A percentile compares a stretch with the other conserved stretches of the same genome.
These are phyloP conservation scores for Sander lucioperca DNA, from an alignment of 2,113 vertebrate genomes.

Conservation along the genomic window DNA sequence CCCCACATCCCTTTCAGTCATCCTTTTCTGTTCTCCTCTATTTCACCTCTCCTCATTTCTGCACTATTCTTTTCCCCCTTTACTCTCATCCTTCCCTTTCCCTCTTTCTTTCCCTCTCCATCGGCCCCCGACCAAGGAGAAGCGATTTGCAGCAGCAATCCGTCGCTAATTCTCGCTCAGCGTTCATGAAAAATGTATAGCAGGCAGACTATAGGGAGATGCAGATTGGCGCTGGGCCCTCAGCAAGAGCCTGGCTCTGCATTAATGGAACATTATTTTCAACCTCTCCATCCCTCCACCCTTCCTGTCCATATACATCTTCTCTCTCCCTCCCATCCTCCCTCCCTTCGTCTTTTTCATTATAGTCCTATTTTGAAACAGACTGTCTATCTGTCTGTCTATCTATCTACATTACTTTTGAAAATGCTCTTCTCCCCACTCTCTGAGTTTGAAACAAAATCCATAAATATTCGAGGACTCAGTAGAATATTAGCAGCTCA, in stretches of 20 bases:
- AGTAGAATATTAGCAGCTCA: constrained; percentile 71
- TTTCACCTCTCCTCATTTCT: constrained; percentile 30
- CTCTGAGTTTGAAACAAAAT: constrained; percentile 57
- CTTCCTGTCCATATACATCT: constrained; percentile 16
- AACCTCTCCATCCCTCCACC: constrained; percentile 23
- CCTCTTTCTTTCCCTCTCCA: constrained; percentile 38
- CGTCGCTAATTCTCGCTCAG: constrained; percentile 84
- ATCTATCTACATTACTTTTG: not conserved
- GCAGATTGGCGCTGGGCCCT: constrained; percentile 79
- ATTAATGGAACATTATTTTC: constrained; percentile 81
- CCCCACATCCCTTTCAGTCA: constrained; percentile 23
- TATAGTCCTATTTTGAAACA: not conserved
- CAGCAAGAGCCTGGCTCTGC: constrained; percentile 73
- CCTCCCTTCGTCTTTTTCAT: not conserved
- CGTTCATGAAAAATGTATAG: constrained; percentile 87
- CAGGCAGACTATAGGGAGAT: constrained; percentile 82
- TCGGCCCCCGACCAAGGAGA: constrained; percentile 63
- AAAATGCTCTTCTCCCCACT: constrained; percentile 14
- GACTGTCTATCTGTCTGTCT: constrained; percentile 12
- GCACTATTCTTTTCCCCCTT: not conserved
- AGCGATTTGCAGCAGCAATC: constrained; percentile 82
- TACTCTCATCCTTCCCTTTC: constrained; percentile 29
- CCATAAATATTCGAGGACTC: constrained; percentile 72
- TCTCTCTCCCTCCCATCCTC: not conserved
- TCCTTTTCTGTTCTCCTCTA: constrained; percentile 18